Evolutionary conservation across 2,888 invertebrate species (phyloP).

Genomic region (Crepidodera aurea): DNA sequence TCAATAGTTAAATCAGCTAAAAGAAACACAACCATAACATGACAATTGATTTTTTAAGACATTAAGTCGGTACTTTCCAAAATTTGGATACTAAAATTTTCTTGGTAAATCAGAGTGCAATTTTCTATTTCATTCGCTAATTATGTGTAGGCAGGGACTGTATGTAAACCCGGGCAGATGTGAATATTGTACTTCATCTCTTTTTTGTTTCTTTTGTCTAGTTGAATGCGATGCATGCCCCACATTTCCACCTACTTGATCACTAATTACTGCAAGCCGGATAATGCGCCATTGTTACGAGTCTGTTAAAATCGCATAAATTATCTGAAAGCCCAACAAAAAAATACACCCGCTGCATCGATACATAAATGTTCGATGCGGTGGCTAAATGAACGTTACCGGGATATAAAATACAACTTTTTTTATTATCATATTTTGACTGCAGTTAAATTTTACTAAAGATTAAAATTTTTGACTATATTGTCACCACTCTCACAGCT

Average conservation of each 20-base stretch:
- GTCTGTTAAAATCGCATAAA: slow-evolving; percentile 61
- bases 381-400: slow-evolving; percentile 9
- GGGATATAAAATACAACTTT: neutral
- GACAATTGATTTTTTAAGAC: no score
- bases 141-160: slow-evolving; percentile 42
- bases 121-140: slow-evolving; percentile 22
- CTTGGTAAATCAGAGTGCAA: no score
- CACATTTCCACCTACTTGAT: slow-evolving; percentile 63
- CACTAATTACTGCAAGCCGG: slow-evolving; percentile 60
- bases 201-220: slow-evolving; percentile 58
- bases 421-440: neutral
- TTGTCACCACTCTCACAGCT: no score
- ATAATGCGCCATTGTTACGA: slow-evolving; percentile 58
- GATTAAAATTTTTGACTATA: no score
- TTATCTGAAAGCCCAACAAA: slow-evolving; percentile 50
- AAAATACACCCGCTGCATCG: slow-evolving; percentile 37
- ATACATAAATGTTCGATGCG: slow-evolving; percentile 11
- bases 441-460: no score
- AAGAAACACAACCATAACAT: no score
- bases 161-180: slow-evolving; percentile 55
- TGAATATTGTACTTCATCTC: slow-evolving; percentile 52
- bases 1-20: no score
- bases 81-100: no score
- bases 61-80: no score
- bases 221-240: slow-evolving; percentile 57